Evolutionary conservation across 2,113 vertebrate genomes (phyloP), one percentile per base, ranked within the genome.

Genomic region (Lophochroa leadbeateri): DNA sequence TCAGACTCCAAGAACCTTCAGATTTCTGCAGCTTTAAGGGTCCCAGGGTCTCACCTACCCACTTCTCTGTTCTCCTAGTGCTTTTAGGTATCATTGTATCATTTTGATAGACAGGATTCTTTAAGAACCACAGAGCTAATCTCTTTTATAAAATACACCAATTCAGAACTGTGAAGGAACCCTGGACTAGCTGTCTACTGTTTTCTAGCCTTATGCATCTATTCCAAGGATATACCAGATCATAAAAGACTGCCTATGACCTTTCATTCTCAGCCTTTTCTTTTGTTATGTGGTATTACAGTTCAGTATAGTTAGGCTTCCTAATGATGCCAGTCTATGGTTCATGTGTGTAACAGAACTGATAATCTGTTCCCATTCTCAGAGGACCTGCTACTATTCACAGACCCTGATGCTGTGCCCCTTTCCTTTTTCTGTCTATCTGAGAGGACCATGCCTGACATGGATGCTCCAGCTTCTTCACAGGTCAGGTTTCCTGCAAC

Each of bases 21-120:
- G 3, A 46, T 64, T 88, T 75, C 19, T 20, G 35, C 13, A 23
- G 9, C 43, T 68, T 7, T 33, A 50, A 49, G 17, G 11, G 29
- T 53, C 1, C 0, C 12, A 35, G 14, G 2, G 3, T 67, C 10
- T 82, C 1, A 6, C 6, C 7, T 41, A 6, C 17, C 19, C 4
- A 16, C 3, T 76, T 50, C 13, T 58, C 6, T 69, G 4, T 50
- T 72, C 10, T 53, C 3, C 24, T 68, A 67, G 7, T 4, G 0
- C 4, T 57, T 86, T 69, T 70, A 46, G 3, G 35, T n/a, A 24
- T 41, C 43, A 43, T 6, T 31, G 6, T 67, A 37, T 29, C 8
- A 47, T 71, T 92, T 50, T 23, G 3, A 41, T 39, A 44, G 15
- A 33, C 3, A 20, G 27, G 6, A 55, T 43, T 33, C 20, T 50